Evolutionary conservation across 2,888 invertebrate species (phyloP).

Genomic region (Ceriagrion tenellum): DNA sequence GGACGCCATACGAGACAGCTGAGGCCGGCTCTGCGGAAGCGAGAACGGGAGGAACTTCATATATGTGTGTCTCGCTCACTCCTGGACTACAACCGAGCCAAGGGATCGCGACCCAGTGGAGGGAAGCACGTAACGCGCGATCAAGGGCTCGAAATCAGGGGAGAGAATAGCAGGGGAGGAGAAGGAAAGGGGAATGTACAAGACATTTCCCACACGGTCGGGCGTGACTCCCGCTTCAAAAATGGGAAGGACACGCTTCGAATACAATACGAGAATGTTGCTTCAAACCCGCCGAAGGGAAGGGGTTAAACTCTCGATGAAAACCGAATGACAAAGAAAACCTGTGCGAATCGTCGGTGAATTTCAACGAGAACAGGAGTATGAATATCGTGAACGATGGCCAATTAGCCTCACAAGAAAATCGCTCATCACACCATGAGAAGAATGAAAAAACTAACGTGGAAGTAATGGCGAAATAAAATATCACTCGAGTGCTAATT

Average conservation of each 20-base stretch:
- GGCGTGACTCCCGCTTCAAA: not conserved
- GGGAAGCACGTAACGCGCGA: not conserved
- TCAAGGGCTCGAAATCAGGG: not conserved
- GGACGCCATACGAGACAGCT: too few relatives aligned
- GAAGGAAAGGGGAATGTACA: not conserved
- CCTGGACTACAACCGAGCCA: not conserved
- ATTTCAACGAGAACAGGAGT: not conserved
- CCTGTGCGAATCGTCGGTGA: not conserved
- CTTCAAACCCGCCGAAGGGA: not conserved
- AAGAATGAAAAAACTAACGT: too few relatives aligned
- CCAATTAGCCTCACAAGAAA: too few relatives aligned
- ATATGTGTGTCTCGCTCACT: not conserved
- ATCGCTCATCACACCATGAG: too few relatives aligned
- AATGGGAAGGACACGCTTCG: not conserved
- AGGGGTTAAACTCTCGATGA: not conserved
- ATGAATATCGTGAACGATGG: not conserved
- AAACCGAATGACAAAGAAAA: not conserved
- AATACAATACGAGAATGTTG: not conserved
- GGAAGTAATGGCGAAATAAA: too few relatives aligned
- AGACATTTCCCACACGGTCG: not conserved
- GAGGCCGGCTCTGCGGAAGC: too few relatives aligned
- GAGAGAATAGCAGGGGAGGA: not conserved
- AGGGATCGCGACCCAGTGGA: not conserved
- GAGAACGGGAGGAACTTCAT: not conserved
- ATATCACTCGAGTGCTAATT: too few relatives aligned